Percentiles rank a stretch among this genome's conserved stretches.
Evolutionary conservation across 2,888 invertebrate genomes (phyloP).

Genomic region (Dromius quadrimaculatus): DNA sequence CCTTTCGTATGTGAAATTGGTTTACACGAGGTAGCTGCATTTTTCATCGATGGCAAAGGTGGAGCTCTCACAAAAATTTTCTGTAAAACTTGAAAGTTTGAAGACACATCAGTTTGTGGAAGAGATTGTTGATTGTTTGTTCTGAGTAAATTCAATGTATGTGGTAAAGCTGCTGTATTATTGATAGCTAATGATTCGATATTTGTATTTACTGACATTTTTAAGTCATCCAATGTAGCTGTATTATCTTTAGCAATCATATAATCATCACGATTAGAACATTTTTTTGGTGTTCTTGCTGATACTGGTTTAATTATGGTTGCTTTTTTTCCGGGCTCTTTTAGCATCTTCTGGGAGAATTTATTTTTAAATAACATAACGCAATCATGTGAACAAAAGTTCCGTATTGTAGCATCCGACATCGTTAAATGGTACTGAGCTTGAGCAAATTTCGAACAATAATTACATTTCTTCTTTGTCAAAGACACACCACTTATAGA

Average conservation of each 20-base stretch:
- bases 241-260: background rate
- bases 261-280: constrained; percentile 71
- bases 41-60: constrained; percentile 77
- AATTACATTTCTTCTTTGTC: constrained; percentile 68
- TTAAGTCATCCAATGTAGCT: background rate
- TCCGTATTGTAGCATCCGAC: constrained; percentile 82
- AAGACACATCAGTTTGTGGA: constrained; percentile 66
- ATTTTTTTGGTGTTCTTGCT: constrained; percentile 54
- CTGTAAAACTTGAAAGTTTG: background rate
- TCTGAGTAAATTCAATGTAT: too few species aligned
- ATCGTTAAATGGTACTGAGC: constrained; percentile 83
- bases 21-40: constrained; percentile 81
- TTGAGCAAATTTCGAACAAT: constrained; percentile 56
- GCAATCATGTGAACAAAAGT: constrained; percentile 83
- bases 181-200: background rate
- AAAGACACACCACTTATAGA: constrained; percentile 80
- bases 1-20: constrained; percentile 80
- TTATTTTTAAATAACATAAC: constrained; percentile 80
- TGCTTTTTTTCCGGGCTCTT: too few species aligned
- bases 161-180: background rate
- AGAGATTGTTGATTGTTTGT: background rate
- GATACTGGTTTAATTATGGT: too few species aligned
- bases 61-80: constrained; percentile 79
- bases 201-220: background rate
- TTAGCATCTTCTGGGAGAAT: too few species aligned